phyloP scores from a whole-genome alignment of 2,888 invertebrate species.

The Dolichomitus sp. region DNA sequence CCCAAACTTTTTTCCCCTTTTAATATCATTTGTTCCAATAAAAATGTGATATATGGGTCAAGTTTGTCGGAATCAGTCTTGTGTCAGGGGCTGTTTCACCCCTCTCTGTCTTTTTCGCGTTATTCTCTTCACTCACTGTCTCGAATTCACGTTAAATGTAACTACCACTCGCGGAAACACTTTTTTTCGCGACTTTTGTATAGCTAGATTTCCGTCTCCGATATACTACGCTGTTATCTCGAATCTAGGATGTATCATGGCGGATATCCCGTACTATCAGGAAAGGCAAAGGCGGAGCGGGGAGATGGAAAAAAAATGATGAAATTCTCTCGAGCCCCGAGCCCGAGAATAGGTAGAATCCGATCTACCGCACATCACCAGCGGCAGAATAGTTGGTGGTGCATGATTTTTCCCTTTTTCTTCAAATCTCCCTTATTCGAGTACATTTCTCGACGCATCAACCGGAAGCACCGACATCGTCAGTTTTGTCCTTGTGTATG shows the following conservation, averaged over 20 bases:
- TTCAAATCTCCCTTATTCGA: conserved; percentile 35
- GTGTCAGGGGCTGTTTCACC: not conserved
- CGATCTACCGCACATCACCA: conserved; percentile 42
- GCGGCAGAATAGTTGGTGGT: not conserved
- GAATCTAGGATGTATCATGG: conserved; percentile 49
- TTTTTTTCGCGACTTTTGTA: not conserved
- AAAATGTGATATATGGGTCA: conserved; percentile 8
- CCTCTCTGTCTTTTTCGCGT: not conserved
- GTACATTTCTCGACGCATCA: conserved; percentile 29
- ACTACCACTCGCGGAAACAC: conserved; percentile 7
- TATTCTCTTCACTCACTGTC: conserved; percentile 13
- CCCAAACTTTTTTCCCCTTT: not conserved
- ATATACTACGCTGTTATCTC: conserved; percentile 49
- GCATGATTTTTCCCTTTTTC: conserved; percentile 9
- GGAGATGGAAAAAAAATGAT: conserved; percentile 24
- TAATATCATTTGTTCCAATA: conserved; percentile 8
- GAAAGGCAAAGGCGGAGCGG: not conserved
- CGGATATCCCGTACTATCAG: conserved; percentile 15
- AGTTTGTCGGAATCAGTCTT: not conserved
- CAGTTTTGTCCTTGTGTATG: conserved; percentile 1
- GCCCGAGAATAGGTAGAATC: conserved; percentile 26
- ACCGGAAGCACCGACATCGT: conserved; percentile 35
- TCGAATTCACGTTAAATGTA: conserved; percentile 16
- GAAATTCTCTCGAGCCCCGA: conserved; percentile 59
- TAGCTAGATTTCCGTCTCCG: conserved; percentile 43